Evolutionary conservation across 2,888 invertebrate genomes (phyloP), one percentile per base, ranked within the genome.

Genomic region (Drosophila lacicola): DNA sequence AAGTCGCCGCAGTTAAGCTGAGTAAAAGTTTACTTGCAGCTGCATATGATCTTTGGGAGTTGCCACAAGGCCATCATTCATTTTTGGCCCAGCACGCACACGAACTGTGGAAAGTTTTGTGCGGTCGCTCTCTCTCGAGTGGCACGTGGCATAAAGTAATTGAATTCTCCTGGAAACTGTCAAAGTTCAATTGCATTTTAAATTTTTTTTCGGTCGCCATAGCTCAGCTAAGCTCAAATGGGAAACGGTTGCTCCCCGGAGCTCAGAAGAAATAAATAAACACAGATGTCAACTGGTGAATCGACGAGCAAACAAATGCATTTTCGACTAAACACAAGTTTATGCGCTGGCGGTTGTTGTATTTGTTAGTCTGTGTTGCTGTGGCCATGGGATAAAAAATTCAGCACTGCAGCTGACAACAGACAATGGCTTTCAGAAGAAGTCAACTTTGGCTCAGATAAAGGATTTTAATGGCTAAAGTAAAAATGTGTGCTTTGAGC

Each of bases 131-230:
- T 29, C 45, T 64, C 42, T 55, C 41, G 8, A 60, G 58, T 60
- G 70, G 44, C 64, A 57, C 67, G 61, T 81, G 60, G 46, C 56
- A 49, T 53, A 45, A 41, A 72, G 69, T 81, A 72, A 81, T 84
- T 72, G 65, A 84, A 81, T 72, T 72, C 65, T 45, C 68, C 42
- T 54, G 80, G 47, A 61, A 49, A 29, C 51, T 63, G 78, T 47
- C 60, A 72, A 84, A 82, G 76, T 84, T 82, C 77, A 79, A 85
- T 74, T 79, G 73, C 57, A 68, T 70, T 82, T 82, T 74, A 81
- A 74, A 62, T 68, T 65, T 84, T 68, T 65, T 84, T 82, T 55
- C 34, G 60, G 47, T 44, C 61, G 36, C 75, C 47, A 21, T 41
- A 44, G 41, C 56, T 63, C 21, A 41, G 46, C 10, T 47, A 14